phyloP scores from a whole-genome alignment of 2,113 vertebrate genomes.

The Epinephelus fuscoguttatus region DNA sequence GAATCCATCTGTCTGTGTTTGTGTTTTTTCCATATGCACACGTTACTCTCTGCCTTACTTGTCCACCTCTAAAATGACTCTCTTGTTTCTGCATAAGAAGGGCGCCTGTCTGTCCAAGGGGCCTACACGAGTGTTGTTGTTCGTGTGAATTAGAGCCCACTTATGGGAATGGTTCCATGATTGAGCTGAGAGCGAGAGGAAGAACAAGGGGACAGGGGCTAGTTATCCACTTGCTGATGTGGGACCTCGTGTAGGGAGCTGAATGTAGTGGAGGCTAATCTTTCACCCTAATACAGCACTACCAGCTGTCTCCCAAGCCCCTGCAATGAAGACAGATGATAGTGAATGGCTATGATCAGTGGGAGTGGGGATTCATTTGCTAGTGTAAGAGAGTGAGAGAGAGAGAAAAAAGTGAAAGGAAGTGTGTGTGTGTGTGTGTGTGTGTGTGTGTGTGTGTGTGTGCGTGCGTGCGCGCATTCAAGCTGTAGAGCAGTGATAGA shows the following conservation, averaged over 20 bases:
- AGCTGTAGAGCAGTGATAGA: conserved; percentile 62
- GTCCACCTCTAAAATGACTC: background rate
- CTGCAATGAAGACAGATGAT: conserved; percentile 68
- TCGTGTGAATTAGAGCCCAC: conserved; percentile 42
- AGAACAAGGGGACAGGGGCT: conserved; percentile 40
- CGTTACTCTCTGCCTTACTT: conserved; percentile 5
- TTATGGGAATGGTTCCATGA: conserved; percentile 56
- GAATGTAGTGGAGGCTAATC: conserved; percentile 58
- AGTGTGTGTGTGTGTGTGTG: background rate
- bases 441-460: background rate
- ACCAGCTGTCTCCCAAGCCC: conserved; percentile 57
- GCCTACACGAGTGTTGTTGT: background rate
- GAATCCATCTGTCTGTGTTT: conserved; percentile 7
- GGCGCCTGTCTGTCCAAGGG: conserved; percentile 6
- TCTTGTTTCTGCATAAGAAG: background rate
- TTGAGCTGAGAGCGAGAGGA: conserved; percentile 37
- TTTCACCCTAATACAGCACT: conserved; percentile 49
- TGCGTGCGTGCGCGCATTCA: conserved; percentile 8
- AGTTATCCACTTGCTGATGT: conserved; percentile 65
- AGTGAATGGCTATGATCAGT: conserved; percentile 59
- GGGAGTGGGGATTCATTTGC: conserved; percentile 61
- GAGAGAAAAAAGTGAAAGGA: background rate
- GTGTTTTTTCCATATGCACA: background rate
- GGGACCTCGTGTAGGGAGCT: conserved; percentile 52
- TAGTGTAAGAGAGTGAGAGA: conserved; percentile 26